Percentiles rank a stretch among this genome's conserved stretches.
Evolutionary conservation across 2,888 invertebrate species (phyloP).

Genomic region (Noctua fimbriata): DNA sequence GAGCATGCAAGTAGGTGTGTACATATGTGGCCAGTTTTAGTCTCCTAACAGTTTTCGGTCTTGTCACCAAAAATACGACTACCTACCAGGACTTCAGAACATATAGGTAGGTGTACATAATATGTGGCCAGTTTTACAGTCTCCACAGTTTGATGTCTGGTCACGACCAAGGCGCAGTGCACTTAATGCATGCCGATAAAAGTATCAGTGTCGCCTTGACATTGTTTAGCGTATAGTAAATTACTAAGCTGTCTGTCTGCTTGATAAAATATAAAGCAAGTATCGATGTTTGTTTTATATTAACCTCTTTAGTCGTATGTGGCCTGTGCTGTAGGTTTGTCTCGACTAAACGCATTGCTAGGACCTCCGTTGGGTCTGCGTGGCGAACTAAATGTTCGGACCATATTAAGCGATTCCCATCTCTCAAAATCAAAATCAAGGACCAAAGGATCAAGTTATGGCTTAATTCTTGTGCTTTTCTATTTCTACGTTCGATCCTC

Average conservation of each 20-base stretch:
- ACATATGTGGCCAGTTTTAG: slow-evolving; percentile 42
- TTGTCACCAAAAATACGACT: slow-evolving; percentile 35
- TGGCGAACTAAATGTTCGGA: neutral
- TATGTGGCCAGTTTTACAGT: slow-evolving; percentile 47
- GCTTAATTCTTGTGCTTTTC: neutral
- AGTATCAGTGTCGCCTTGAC: slow-evolving; percentile 60
- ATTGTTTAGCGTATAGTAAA: slow-evolving; percentile 55
- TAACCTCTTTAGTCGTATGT: slow-evolving; percentile 33
- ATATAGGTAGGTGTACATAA: neutral
- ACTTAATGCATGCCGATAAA: slow-evolving; percentile 55
- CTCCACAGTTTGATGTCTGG: slow-evolving; percentile 39
- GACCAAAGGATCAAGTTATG: neutral
- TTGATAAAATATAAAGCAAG: slow-evolving; percentile 35
- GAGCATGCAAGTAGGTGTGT: neutral
- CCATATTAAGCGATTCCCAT: neutral
- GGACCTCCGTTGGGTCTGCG: neutral
- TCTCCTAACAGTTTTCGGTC: slow-evolving; percentile 33
- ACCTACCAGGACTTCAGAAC: neutral
- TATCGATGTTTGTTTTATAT: slow-evolving; percentile 46
- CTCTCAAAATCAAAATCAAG: neutral
- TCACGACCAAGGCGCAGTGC: slow-evolving; percentile 41
- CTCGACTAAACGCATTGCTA: neutral
- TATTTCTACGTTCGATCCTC: neutral
- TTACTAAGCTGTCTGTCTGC: slow-evolving; percentile 39
- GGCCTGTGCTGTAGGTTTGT: neutral